These are phyloP conservation scores for Tenthredo distinguenda DNA, from an alignment of 2,888 invertebrate genomes.

Conservation along the genomic window DNA sequence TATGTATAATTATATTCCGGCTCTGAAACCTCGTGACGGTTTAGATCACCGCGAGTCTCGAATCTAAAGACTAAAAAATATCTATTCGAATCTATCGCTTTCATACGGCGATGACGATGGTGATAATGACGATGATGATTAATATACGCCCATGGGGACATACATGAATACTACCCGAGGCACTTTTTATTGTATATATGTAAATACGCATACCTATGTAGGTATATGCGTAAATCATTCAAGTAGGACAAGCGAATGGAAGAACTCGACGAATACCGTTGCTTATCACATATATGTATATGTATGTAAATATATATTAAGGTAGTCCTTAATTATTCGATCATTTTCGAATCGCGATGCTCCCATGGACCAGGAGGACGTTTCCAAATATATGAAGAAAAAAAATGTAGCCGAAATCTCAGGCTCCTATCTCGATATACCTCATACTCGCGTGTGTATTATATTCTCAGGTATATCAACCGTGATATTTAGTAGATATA, in stretches of 20 bases:
- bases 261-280: conserved; percentile 15
- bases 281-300: not conserved
- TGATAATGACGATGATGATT: not conserved
- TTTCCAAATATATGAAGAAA: no score
- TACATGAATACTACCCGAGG: not conserved
- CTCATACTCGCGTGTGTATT: not conserved
- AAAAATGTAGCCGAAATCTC: no score
- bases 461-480: not conserved
- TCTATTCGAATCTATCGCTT: not conserved
- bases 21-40: no score
- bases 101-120: not conserved
- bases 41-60: no score
- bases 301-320: no score
- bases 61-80: no score
- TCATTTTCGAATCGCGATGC: no score
- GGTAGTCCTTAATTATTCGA: no score
- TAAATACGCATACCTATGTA: not conserved
- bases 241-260: conserved; percentile 14
- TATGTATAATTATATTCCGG: no score
- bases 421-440: no score
- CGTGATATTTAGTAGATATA: no score
- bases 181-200: not conserved
- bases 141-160: not conserved
- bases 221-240: not conserved
- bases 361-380: no score